Conservation (phyloP, 2,888 invertebrate species). For the Cheilosia impressa region DNA sequence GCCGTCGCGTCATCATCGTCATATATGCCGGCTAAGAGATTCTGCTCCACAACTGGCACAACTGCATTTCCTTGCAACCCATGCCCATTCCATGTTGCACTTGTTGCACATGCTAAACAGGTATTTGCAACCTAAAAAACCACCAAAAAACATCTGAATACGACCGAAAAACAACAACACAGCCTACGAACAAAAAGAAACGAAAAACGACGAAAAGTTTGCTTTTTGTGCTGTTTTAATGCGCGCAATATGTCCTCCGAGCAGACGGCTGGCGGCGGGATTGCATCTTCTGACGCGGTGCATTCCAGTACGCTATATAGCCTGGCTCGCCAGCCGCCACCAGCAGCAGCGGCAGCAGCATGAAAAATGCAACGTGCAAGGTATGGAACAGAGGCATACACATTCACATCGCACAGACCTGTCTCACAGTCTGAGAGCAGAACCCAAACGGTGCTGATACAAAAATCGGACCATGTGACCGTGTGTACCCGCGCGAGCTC, state of each 20-base stretch:
- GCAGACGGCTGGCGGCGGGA: slow-evolving; percentile 57
- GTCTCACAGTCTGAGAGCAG: neutral
- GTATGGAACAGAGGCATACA: slow-evolving; percentile 36
- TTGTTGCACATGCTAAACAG: slow-evolving; percentile 75
- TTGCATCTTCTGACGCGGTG: slow-evolving; percentile 70
- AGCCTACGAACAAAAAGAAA: slow-evolving; percentile 29
- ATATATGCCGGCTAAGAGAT: slow-evolving; percentile 12
- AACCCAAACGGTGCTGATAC: slow-evolving; percentile 17
- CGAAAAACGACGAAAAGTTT: slow-evolving; percentile 16
- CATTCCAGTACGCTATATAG: slow-evolving; percentile 48
- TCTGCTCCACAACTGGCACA: slow-evolving; percentile 59
- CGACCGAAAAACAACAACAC: slow-evolving; percentile 36
- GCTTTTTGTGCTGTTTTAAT: slow-evolving; percentile 19
- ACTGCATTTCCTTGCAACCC: slow-evolving; percentile 68
- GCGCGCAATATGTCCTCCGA: slow-evolving; percentile 72
- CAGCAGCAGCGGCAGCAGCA: neutral
- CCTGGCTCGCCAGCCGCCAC: neutral
- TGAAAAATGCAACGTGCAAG: slow-evolving; percentile 56
- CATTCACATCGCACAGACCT: slow-evolving; percentile 20
- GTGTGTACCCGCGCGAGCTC: slow-evolving; percentile 6
- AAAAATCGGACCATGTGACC: slow-evolving; percentile 57
- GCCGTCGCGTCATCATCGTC: slow-evolving; percentile 25
- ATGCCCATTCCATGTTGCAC: slow-evolving; percentile 69
- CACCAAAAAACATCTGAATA: slow-evolving; percentile 52
- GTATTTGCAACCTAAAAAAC: slow-evolving; percentile 60